Evolutionary conservation across 2,113 vertebrate genomes (phyloP).

Genomic region (Serinus canaria): DNA sequence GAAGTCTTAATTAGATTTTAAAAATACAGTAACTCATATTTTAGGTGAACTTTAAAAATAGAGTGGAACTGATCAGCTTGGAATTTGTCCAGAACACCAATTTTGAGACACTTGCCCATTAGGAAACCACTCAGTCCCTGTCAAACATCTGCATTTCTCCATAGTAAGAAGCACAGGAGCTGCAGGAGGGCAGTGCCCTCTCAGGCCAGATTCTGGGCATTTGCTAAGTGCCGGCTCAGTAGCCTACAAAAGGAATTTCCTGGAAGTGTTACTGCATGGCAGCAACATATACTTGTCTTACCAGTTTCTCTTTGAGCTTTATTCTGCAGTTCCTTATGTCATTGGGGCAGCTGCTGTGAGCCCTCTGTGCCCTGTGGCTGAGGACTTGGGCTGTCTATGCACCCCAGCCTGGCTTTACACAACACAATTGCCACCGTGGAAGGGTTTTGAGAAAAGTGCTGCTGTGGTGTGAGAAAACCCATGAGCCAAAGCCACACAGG

Average conservation of each 20-base stretch:
- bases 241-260: background rate
- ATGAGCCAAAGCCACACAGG: background rate
- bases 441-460: background rate
- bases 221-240: background rate
- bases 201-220: background rate
- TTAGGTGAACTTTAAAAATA: background rate
- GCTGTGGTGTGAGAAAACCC: background rate
- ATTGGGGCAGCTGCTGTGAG: background rate
- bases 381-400: accelerated
- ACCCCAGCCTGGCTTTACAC: background rate
- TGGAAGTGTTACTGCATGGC: background rate
- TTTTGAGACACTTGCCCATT: background rate
- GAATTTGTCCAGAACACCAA: background rate
- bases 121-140: background rate
- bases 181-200: background rate
- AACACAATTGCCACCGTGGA: accelerated
- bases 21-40: background rate
- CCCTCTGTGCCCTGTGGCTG: background rate
- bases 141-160: background rate
- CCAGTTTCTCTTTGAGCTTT: background rate
- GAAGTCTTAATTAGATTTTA: background rate
- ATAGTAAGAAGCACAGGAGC: background rate
- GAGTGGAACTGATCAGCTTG: background rate
- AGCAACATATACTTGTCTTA: background rate
- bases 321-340: background rate